Conservation (phyloP, 2,888 invertebrate genomes). For the Nebria salina region DNA sequence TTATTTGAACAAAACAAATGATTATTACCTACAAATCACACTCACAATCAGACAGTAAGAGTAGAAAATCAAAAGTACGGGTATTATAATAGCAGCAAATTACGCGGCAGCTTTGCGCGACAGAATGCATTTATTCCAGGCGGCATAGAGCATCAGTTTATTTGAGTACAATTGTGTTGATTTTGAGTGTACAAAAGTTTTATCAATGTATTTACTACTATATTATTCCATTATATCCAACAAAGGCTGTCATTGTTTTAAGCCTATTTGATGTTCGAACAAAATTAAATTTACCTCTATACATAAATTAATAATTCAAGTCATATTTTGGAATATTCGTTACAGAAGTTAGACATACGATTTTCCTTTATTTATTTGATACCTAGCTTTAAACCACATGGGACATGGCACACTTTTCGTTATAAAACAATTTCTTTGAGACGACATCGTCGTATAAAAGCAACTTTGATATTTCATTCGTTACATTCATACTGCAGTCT, state of each 20-base stretch:
- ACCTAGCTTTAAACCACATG: conserved; percentile 27
- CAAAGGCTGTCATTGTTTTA: conserved; percentile 23
- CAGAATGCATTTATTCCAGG: background rate
- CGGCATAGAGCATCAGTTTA: background rate
- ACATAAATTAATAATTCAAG: conserved; percentile 37
- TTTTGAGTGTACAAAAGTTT: background rate
- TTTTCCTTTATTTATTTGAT: background rate
- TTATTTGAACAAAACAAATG: too few relatives aligned
- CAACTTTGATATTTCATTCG: conserved; percentile 35
- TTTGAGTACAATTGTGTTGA: conserved; percentile 7
- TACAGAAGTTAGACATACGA: background rate
- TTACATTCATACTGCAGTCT: conserved; percentile 32
- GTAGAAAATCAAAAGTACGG: too few relatives aligned
- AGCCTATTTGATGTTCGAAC: background rate
- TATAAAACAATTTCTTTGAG: conserved; percentile 44
- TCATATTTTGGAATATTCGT: background rate
- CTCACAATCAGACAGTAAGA: too few relatives aligned
- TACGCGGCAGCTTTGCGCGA: too few relatives aligned
- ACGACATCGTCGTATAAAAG: conserved; percentile 36
- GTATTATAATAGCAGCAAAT: too few relatives aligned
- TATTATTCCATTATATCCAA: conserved; percentile 34
- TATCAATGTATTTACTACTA: conserved; percentile 26
- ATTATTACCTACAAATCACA: too few relatives aligned
- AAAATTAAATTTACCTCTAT: conserved; percentile 33
- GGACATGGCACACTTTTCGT: conserved; percentile 42